Evolutionary conservation across 1,140 invertebrate species (phyloP), one percentile per base, ranked within the genome.

Genomic region (Drosophila novamexicana): DNA sequence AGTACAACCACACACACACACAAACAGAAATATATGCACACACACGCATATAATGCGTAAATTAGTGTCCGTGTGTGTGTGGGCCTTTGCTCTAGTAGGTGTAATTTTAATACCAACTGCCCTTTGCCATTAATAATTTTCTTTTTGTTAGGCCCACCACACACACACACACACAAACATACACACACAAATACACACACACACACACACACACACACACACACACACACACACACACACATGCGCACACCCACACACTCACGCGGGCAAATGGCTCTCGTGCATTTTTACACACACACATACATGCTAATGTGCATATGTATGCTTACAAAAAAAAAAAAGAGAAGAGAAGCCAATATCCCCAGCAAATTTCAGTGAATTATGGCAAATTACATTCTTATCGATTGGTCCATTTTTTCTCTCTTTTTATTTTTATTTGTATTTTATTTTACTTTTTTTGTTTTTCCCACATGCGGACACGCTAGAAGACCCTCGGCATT

Each of bases 301-400:
- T 6, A 47, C 50, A 49, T 18, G 14, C 7, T 16, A 62, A 34
- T 68, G 37, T 65, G 40, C 40, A 34, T 49, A 44, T 42, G 58
- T 45, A 53, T 42, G 57, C 56, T 37, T 44, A 29, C 40, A 53
- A 52, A 63, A 71, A 18, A 18, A 18, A 18, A 67, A 68, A 36
- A 82, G 45, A 52, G 63, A 72, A 61, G 62, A 39, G 79, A 88
- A 88, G 84, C 83, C 83, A 88, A 88, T 88, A 88, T 88, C 62
- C 80, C 80, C 74, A 89, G 69, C 84, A 88, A 89, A 88, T 88
- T 88, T 88, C 84, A 84, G 80, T 88, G 84, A 88, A 88, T 88
- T 88, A 88, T 88, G 84, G 84, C 84, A 88, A 88, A 88, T 88
- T 89, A 88, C 84, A 88, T 88, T 88, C 84, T 84, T 88, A 88